phyloP scores from a whole-genome alignment of 2,113 vertebrate species.

The Calidris pugnax region DNA sequence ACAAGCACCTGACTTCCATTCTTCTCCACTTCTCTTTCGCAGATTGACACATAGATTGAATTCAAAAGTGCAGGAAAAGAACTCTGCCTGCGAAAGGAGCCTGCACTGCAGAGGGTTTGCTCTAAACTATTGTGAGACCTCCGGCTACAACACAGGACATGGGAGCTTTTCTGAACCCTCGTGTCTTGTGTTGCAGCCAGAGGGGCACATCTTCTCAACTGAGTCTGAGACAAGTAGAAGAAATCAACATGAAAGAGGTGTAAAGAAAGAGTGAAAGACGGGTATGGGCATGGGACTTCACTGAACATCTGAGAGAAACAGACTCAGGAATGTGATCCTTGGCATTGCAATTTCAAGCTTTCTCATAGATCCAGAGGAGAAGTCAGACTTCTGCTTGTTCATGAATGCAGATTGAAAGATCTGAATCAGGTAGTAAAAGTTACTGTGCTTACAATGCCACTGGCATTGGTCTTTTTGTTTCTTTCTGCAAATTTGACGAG shows the following conservation, averaged over 20 bases:
- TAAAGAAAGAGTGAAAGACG: background rate
- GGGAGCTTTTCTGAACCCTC: slow-evolving; percentile 82
- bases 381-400: slow-evolving; percentile 6
- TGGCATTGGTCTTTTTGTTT: background rate
- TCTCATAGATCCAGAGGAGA: slow-evolving; percentile 15
- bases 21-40: background rate
- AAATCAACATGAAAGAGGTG: slow-evolving; percentile 10
- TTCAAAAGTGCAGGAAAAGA: background rate
- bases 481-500: background rate
- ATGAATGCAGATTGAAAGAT: slow-evolving; percentile 13
- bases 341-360: slow-evolving; percentile 5
- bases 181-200: slow-evolving; percentile 89
- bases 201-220: slow-evolving; percentile 76
- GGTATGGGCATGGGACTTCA: background rate
- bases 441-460: background rate
- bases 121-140: slow-evolving; percentile 75
- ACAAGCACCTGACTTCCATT: slow-evolving; percentile 17
- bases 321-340: background rate
- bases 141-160: slow-evolving; percentile 84
- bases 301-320: background rate
- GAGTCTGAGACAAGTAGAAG: slow-evolving; percentile 28
- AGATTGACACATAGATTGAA: background rate
- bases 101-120: background rate
- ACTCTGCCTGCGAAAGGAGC: background rate
- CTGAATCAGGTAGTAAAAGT: slow-evolving; percentile 28